Conservation (phyloP, 2,888 invertebrate species). For the Hedya salicella region DNA sequence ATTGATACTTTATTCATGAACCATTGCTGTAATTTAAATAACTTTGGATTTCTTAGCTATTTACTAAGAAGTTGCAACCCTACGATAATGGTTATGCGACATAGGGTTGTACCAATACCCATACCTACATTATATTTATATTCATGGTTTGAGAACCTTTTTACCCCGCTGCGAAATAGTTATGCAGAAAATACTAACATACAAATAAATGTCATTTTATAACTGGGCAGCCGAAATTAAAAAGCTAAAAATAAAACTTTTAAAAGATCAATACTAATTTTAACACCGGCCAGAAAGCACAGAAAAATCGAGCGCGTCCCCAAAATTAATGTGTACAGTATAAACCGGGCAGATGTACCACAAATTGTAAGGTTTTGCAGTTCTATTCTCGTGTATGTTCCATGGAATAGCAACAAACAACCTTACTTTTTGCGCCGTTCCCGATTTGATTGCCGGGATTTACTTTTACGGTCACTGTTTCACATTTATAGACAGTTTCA, state of each 20-base stretch:
- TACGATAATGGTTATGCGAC: constrained; percentile 59
- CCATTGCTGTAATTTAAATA: background rate
- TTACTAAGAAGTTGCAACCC: constrained; percentile 48
- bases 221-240: no score
- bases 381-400: constrained; percentile 73
- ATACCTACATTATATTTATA: constrained; percentile 68
- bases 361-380: constrained; percentile 49
- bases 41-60: background rate
- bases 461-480: constrained; percentile 74
- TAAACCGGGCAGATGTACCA: constrained; percentile 53
- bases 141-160: constrained; percentile 75
- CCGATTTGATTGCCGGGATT: constrained; percentile 82
- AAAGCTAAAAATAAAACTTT: background rate
- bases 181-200: no score
- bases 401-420: constrained; percentile 77
- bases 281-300: constrained; percentile 35
- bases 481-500: constrained; percentile 79
- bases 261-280: constrained; percentile 35
- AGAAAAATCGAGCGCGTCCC: constrained; percentile 52
- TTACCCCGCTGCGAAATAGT: constrained; percentile 73
- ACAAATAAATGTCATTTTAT: no score
- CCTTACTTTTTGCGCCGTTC: constrained; percentile 79
- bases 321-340: constrained; percentile 52
- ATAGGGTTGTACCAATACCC: constrained; percentile 61
- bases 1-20: background rate